A percentile compares a stretch with the other conserved stretches of the same genome.
Conservation (phyloP, 2,797 vertebrate genomes). For the Chaetodon trifasciatus region DNA sequence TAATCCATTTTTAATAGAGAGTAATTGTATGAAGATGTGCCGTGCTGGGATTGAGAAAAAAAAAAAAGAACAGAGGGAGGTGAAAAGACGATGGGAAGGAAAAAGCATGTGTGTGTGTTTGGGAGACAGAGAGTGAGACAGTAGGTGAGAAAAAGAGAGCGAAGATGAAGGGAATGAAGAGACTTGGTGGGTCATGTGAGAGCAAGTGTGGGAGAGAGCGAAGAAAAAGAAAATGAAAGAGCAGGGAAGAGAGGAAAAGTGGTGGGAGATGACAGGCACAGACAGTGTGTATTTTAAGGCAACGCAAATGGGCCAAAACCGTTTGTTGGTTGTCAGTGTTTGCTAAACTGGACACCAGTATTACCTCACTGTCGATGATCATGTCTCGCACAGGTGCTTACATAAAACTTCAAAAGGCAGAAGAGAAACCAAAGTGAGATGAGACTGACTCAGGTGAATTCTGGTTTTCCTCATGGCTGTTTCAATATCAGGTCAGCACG, state of each 20-base stretch:
- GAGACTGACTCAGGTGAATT: constrained; percentile 3
- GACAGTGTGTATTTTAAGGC: constrained; percentile 9
- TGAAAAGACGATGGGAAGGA: constrained; percentile 40
- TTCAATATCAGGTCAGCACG: constrained; percentile 32
- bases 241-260: not conserved
- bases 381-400: not conserved
- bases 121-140: constrained; percentile 26
- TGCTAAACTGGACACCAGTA: constrained; percentile 1
- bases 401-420: not conserved
- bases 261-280: constrained; percentile 18
- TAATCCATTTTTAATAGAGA: constrained; percentile 79
- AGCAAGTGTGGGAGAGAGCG: constrained; percentile 48
- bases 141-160: constrained; percentile 41
- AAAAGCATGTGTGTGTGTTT: constrained; percentile 27
- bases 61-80: constrained; percentile 33
- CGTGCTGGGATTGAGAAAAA: constrained; percentile 55
- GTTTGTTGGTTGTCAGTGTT: not conserved
- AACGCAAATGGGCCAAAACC: constrained; percentile 3
- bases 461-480: constrained; percentile 5
- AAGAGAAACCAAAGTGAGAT: not conserved
- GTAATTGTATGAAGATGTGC: constrained; percentile 78
- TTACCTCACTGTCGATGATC: not conserved
- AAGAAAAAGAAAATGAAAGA: constrained; percentile 23
- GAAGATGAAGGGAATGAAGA: constrained; percentile 34
- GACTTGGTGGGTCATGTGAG: constrained; percentile 50